Evolutionary conservation across 2,113 vertebrate species (phyloP).

Genomic region (Lophochroa leadbeateri): DNA sequence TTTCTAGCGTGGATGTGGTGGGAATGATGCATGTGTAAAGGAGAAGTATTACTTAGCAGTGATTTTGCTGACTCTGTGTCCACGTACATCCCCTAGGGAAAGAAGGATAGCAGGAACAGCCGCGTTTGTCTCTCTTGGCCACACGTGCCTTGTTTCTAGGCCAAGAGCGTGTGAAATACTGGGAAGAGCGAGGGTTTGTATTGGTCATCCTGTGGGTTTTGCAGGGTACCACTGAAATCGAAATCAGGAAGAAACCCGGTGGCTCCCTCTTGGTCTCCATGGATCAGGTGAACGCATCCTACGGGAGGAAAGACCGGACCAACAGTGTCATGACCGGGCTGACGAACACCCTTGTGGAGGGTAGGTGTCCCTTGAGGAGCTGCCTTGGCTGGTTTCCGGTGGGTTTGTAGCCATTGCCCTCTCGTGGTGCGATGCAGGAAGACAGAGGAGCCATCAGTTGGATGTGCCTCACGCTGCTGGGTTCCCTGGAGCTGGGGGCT

Average conservation of each 20-base stretch:
- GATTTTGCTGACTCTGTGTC: not conserved
- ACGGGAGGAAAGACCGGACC: slow-evolving; percentile 90
- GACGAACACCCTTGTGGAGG: slow-evolving; percentile 95
- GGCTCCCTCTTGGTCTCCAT: slow-evolving; percentile 96
- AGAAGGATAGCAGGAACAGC: not conserved
- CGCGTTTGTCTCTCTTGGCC: not conserved
- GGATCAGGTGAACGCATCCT: slow-evolving; percentile 93
- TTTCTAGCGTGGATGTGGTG: slow-evolving; percentile 72
- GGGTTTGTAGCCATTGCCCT: not conserved
- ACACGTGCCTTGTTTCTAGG: not conserved
- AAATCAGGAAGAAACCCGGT: slow-evolving; percentile 92
- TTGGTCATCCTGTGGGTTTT: not conserved
- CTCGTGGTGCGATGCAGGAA: not conserved
- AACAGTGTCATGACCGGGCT: slow-evolving; percentile 94
- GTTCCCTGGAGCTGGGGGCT: not conserved
- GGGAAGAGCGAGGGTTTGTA: not conserved
- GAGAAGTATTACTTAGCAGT: not conserved
- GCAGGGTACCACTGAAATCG: slow-evolving; percentile 89
- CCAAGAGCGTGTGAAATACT: not conserved
- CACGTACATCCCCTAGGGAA: accelerated
- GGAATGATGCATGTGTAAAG: slow-evolving; percentile 31
- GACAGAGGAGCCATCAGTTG: not conserved
- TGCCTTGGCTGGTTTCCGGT: not conserved
- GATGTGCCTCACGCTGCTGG: not conserved
- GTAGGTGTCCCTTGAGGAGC: slow-evolving; percentile 67